Evolutionary conservation across 2,113 vertebrate genomes (phyloP).

Genomic region (Bujurquina vittata): DNA sequence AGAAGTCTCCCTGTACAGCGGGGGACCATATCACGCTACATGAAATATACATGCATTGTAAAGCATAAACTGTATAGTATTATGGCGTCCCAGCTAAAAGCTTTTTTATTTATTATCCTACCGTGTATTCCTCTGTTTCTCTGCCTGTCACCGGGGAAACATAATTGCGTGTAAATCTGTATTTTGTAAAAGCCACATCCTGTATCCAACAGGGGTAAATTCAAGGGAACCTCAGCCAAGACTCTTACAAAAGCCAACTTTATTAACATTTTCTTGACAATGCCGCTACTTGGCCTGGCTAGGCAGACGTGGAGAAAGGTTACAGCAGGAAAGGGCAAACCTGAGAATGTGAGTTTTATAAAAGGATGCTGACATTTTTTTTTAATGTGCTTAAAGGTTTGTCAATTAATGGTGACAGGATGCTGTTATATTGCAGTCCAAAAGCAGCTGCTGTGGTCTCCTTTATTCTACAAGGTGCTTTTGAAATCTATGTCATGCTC

Average conservation of each 20-base stretch:
- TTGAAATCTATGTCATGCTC: neutral
- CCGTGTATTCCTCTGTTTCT: neutral
- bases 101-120: neutral
- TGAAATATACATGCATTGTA: neutral
- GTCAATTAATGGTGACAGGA: neutral
- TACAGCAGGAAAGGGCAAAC: neutral
- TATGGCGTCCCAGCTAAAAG: neutral
- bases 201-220: neutral
- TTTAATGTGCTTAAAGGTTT: neutral
- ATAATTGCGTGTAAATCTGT: neutral
- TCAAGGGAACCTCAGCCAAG: neutral
- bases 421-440: neutral
- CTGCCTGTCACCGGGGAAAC: neutral
- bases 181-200: conserved; percentile 7
- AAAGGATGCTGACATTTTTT: neutral
- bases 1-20: neutral
- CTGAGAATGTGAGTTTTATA: neutral
- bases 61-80: neutral
- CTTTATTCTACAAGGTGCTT: neutral
- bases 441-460: neutral
- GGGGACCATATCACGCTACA: neutral
- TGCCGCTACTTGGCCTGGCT: neutral
- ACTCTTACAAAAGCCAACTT: conserved; percentile 1
- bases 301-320: neutral
- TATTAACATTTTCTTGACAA: conserved; percentile 11